A percentile compares a stretch with the other conserved stretches of the same genome.
Conservation (phyloP, 2,888 invertebrate species). For the Stramonita haemastoma region DNA sequence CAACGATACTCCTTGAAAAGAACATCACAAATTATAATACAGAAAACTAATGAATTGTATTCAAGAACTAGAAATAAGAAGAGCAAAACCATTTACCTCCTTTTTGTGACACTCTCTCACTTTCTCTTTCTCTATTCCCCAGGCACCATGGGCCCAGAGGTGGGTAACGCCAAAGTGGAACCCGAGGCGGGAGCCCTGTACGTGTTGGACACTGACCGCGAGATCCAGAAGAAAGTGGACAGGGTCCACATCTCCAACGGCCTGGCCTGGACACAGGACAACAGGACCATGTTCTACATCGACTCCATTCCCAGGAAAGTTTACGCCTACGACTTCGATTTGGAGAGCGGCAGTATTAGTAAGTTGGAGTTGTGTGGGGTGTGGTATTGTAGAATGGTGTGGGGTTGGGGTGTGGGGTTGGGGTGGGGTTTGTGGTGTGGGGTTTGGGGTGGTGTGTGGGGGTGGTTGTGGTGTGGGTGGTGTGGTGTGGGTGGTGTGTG, state of each 20-base stretch:
- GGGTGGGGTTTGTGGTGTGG: too few relatives aligned
- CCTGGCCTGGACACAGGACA: conserved; percentile 86
- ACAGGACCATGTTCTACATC: conserved; percentile 86
- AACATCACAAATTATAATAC: too few relatives aligned
- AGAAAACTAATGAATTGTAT: too few relatives aligned
- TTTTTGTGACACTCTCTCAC: not conserved
- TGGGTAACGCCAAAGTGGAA: conserved; percentile 55
- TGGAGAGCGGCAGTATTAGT: conserved; percentile 82
- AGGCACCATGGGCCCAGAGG: conserved; percentile 74
- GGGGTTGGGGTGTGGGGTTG: not conserved
- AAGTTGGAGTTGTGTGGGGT: conserved; percentile 76
- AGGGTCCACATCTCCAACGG: conserved; percentile 85
- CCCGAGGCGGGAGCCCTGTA: conserved; percentile 64
- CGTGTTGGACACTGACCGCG: conserved; percentile 56
- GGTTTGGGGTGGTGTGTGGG: too few relatives aligned
- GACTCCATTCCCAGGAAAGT: conserved; percentile 85
- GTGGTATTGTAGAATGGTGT: too few relatives aligned
- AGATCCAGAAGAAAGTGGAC: not conserved
- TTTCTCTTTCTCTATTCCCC: not conserved
- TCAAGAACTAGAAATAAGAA: too few relatives aligned
- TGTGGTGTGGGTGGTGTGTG: too few relatives aligned
- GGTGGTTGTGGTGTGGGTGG: too few relatives aligned
- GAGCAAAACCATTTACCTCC: too few relatives aligned
- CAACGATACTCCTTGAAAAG: too few relatives aligned
- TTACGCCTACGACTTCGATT: conserved; percentile 85